Conservation (phyloP, 2,888 invertebrate species). For the Abscondita cerata region DNA sequence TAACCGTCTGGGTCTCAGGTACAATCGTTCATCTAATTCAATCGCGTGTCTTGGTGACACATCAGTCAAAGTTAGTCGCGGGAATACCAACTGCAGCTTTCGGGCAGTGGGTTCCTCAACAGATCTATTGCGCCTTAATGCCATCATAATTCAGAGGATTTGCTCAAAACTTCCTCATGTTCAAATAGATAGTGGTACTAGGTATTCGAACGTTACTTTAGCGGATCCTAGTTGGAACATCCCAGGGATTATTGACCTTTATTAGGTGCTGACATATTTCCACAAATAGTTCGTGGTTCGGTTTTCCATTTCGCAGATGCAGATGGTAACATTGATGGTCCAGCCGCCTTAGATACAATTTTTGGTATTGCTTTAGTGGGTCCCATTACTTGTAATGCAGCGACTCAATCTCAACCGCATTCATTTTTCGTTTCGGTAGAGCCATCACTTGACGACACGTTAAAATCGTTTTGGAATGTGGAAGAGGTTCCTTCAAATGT, state of each 20-base stretch:
- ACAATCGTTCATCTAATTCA: no score
- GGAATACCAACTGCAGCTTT: not conserved
- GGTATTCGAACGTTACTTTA: not conserved
- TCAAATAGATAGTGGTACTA: no score
- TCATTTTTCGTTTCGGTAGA: not conserved
- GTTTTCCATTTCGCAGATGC: not conserved
- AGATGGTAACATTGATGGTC: not conserved
- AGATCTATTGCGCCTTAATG: not conserved
- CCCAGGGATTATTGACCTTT: no score
- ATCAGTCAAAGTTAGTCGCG: not conserved
- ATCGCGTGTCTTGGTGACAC: no score
- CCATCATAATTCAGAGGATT: not conserved
- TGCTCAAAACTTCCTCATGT: not conserved
- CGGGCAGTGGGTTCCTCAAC: not conserved
- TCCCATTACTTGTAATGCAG: no score
- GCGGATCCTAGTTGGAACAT: not conserved
- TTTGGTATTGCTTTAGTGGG: not conserved
- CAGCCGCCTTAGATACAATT: not conserved
- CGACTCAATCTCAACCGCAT: no score
- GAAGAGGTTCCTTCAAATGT: no score
- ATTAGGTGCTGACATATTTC: not conserved
- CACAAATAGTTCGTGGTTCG: not conserved
- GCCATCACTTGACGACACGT: no score
- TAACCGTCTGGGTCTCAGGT: no score
- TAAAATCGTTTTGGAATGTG: no score